Base-by-base conservation (phyloP, 2,888 invertebrate genomes). In the Ennomos quercinarius region DNA sequence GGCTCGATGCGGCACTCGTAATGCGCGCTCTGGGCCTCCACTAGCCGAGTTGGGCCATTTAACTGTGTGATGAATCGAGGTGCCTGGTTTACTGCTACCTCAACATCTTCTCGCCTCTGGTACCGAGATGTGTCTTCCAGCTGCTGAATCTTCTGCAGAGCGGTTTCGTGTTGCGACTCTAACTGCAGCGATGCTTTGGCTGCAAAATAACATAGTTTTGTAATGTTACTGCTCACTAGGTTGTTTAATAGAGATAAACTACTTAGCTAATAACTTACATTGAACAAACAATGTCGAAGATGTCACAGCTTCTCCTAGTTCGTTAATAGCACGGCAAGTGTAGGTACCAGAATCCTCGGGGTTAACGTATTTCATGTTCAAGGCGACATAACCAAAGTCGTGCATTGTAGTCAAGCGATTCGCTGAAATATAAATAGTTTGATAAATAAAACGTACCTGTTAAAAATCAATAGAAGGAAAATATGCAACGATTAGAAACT, bases 291-390 rank as follows among this genome's bases (percentile, higher is more conserved):
- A 93, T 2, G 98, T 97, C 9, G 99, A 98, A 8, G 98, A 98
- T 41, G 98, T 98, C 1, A 98, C 97, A 12, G 99, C 99, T 93
- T 99, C 97, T 57, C 99, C 99, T 56, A 98, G 93, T 71, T 98
- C 98, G 77, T 99, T 98, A 9, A 95, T 94, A 40, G 99, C 98
- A 58, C 98, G 95, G 83, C 99, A 98, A 2, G 98, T 99, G 86
- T 99, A 99, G 40, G 98, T 98, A 45, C 99, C 99, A 1, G 98
- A 98, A 89, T 99, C 99, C 87, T 98, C 98, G 17, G 98, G 98
- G 80, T 97, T 97, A 0, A 97, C 97, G 75, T 98, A 98, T 82
- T 98, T 98, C 96, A 98, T 97, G 76, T 98, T 98, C 12, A 98
- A 93, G 40, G 98, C 98, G 34, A 99, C 99, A 83, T 98, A 99